A percentile compares a stretch with the other conserved stretches of the same genome.
Evolutionary conservation across 2,113 vertebrate genomes (phyloP).

Genomic region (Pipa parva): DNA sequence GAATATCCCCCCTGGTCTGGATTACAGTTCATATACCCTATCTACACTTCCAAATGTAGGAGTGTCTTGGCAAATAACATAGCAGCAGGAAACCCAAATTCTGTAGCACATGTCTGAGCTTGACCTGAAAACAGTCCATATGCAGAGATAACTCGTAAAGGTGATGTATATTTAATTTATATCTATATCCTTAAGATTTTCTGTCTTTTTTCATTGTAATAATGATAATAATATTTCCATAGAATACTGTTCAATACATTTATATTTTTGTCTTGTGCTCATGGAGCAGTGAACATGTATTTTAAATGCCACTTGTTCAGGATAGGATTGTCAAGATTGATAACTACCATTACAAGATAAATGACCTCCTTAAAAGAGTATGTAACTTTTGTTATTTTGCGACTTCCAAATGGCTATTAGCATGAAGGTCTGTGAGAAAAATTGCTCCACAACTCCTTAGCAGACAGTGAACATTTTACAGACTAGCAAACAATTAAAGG

Average conservation of each 20-base stretch:
- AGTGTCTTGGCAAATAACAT: too few species aligned
- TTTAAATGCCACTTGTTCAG: conserved; percentile 3
- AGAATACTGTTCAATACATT: neutral
- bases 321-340: conserved; percentile 12
- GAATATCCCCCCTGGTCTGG: too few species aligned
- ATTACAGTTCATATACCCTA: too few species aligned
- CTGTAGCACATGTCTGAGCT: too few species aligned
- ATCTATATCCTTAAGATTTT: too few species aligned
- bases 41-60: too few species aligned
- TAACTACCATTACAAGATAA: conserved; percentile 31
- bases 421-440: conserved; percentile 27
- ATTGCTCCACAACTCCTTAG: conserved; percentile 23
- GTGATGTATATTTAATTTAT: too few species aligned
- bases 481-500: conserved; percentile 30
- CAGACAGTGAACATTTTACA: conserved; percentile 25
- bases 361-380: conserved; percentile 26
- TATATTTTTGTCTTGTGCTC: neutral
- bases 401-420: conserved; percentile 33
- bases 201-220: too few species aligned
- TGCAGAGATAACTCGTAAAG: too few species aligned
- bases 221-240: too few species aligned
- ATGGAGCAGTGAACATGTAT: neutral
- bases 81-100: too few species aligned
- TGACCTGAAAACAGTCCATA: too few species aligned
- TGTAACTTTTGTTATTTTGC: conserved; percentile 28